A percentile compares a stretch with the other conserved stretches of the same genome.
Conservation (phyloP, 2,797 vertebrate genomes). For the Rhinogobio ventralis region DNA sequence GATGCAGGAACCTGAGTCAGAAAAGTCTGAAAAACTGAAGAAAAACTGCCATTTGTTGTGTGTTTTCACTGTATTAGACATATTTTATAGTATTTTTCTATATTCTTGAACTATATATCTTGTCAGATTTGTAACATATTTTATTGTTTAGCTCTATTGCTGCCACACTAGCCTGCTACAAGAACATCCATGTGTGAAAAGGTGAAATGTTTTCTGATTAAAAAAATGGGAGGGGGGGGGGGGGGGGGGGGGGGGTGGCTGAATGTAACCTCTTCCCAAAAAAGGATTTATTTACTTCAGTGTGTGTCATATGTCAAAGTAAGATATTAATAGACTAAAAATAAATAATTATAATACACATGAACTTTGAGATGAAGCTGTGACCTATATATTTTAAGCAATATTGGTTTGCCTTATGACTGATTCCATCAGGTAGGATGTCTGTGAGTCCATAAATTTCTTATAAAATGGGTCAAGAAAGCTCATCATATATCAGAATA, state of each 20-base stretch:
- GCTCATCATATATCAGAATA: not conserved
- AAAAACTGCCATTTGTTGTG: not conserved
- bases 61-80: not conserved
- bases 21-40: not conserved
- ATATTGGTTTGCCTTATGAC: not conserved
- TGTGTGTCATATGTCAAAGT: not conserved
- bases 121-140: too few relatives aligned
- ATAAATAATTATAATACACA: not conserved
- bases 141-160: too few relatives aligned
- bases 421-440: not conserved
- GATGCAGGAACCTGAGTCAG: too few relatives aligned
- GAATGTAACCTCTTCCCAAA: not conserved
- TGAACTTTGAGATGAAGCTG: not conserved
- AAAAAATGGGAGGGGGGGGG: too few relatives aligned
- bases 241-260: too few relatives aligned
- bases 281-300: conserved; percentile 1
- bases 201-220: too few relatives aligned
- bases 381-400: not conserved
- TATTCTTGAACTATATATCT: too few relatives aligned
- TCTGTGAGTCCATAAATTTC: not conserved
- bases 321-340: not conserved
- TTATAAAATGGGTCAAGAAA: not conserved
- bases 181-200: too few relatives aligned
- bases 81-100: not conserved
- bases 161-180: too few relatives aligned